These are phyloP conservation scores for Brotula barbata DNA, from an alignment of 2,797 vertebrate genomes.

Conservation along the genomic window DNA sequence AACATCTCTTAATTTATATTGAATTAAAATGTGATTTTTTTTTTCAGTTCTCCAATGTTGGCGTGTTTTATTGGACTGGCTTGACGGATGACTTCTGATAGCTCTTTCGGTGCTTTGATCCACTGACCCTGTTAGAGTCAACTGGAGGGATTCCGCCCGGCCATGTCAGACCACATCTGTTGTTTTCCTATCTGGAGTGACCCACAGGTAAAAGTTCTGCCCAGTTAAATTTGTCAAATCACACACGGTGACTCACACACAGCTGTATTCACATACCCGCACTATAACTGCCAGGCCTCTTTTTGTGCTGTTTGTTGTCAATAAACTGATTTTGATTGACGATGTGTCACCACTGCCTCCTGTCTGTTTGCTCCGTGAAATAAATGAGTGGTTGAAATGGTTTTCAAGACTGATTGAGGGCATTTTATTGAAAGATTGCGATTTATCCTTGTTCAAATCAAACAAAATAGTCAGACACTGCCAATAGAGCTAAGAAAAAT, in stretches of 20 bases:
- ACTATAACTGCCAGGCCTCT: neutral
- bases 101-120: constrained; percentile 20
- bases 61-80: constrained; percentile 1
- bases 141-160: constrained; percentile 10
- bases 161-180: constrained; percentile 12
- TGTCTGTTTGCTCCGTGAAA: constrained; percentile 13
- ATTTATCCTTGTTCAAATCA: constrained; percentile 29
- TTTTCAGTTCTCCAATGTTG: neutral
- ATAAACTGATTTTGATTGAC: constrained; percentile 26
- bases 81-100: constrained; percentile 21
- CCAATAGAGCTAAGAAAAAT: constrained; percentile 24
- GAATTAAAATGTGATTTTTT: constrained; percentile 4
- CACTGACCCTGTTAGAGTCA: constrained; percentile 6
- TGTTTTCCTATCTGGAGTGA: neutral
- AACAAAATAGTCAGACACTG: constrained; percentile 10
- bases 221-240: constrained; percentile 21
- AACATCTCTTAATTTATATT: too few species aligned
- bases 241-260: neutral
- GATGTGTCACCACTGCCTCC: neutral
- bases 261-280: neutral
- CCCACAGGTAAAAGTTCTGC: constrained; percentile 5
- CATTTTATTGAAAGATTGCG: constrained; percentile 1
- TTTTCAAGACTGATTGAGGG: constrained; percentile 34
- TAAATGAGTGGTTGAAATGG: constrained; percentile 19
- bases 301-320: neutral